Evolutionary conservation across 2,888 invertebrate species (phyloP).

Genomic region (Aphidoletes aphidimyza): DNA sequence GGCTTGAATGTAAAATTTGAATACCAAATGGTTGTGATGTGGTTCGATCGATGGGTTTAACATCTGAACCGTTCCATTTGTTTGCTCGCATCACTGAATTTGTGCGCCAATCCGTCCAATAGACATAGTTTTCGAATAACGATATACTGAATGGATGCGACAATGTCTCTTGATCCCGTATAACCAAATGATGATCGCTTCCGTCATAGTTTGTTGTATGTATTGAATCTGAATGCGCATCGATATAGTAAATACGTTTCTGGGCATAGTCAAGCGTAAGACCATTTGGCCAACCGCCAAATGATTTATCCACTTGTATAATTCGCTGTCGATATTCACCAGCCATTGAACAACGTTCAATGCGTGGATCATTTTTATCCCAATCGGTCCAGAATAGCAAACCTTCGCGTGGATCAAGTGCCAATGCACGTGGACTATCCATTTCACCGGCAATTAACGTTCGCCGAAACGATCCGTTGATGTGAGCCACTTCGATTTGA

Average conservation of each 20-base stretch:
- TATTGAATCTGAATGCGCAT: conserved; percentile 89
- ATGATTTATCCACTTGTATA: conserved; percentile 67
- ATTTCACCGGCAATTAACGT: conserved; percentile 84
- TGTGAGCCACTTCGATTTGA: conserved; percentile 82
- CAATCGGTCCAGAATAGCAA: conserved; percentile 90
- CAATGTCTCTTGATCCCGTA: conserved; percentile 68
- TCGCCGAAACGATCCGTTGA: conserved; percentile 79
- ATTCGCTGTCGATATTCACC: conserved; percentile 74
- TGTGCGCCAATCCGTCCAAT: conserved; percentile 95
- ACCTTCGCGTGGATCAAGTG: conserved; percentile 81
- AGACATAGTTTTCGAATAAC: conserved; percentile 85
- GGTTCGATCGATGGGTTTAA: conserved; percentile 82
- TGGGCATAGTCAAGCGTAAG: conserved; percentile 81
- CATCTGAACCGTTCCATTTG: conserved; percentile 86
- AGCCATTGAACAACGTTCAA: conserved; percentile 84
- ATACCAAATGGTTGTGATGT: conserved; percentile 91
- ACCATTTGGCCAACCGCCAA: conserved; percentile 87
- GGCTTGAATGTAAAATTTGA: conserved; percentile 81
- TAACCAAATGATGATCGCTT: conserved; percentile 71
- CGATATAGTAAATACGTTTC: conserved; percentile 83
- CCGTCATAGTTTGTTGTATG: conserved; percentile 87
- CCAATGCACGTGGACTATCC: conserved; percentile 86
- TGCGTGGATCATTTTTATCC: conserved; percentile 80
- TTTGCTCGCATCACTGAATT: conserved; percentile 87
- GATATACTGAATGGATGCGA: conserved; percentile 91